Base-by-base conservation (phyloP, 2,888 invertebrate genomes). In the Lasioglossum zephyrum region DNA sequence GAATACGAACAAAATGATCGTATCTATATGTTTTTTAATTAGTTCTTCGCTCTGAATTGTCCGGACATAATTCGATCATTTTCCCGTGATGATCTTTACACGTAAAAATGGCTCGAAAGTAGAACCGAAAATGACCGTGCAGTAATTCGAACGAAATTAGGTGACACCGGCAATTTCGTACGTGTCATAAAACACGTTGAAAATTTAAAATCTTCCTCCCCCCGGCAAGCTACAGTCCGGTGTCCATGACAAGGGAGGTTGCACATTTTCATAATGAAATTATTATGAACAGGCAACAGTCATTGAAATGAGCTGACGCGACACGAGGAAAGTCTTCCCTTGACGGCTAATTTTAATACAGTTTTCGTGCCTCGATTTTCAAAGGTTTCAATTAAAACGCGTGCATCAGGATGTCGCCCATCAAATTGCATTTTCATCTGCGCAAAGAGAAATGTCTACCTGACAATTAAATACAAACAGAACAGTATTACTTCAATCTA, bases 241-340 rank as follows among this genome's bases (percentile, higher is more conserved):
- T 79, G 79, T 63, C 66, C 60, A 39, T 79, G 79, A 79, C 79
- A 79, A 66, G 49, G 49, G 66, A 41, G 66, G 66, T 66, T 16
- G 39, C 74, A 63, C 74, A 79, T 79, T 79, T 79, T 79, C 79
- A 79, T 79, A 79, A 79, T 79, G 74, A 79, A 66, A 79, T 79
- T 73, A 79, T 79, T 79, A 79, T 74, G 66, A 74, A 74, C 74
- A 41, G 74, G 49, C 79, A 39, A 22, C 73, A 36, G 44, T 74
- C 49, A 79, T 74, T 22, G 79, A 79, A 79, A 79, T 49, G 79
- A 74, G 39, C 49, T 79, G 79, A 74, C 74, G 36, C 66, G 47
- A 39, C 69, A 16, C 74, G 79, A 44, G 49, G 66, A 73, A 74
- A 66, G 66, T 74, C 79, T 47, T 39, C 66, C 60, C 44, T 79